Base-by-base conservation (phyloP, 2,113 vertebrate species). In the Etheostoma spectabile region DNA sequence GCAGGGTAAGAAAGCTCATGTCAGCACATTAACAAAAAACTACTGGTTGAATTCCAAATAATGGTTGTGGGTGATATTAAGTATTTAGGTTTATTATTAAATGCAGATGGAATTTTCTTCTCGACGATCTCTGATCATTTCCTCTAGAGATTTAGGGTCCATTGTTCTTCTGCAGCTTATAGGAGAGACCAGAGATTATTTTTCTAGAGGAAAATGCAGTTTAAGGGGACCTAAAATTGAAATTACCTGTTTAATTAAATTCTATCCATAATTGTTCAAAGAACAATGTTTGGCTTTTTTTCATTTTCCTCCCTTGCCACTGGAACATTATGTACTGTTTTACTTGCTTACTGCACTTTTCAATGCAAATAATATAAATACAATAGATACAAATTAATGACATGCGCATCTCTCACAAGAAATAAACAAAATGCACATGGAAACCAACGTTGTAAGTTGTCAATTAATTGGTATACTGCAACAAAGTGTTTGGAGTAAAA, bases 1-100 rank as follows among this genome's bases (percentile, higher is more conserved):
- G 95, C 87, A 97, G 97, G 97, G 98, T 99, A 93, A 88, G 61
- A 55, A 18, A 19, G 15, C 19, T 12, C 18, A 68, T 61, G 1
- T 2, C 16, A 19, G 30, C 12, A 38, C 38, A 10, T 38, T 3
- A 42, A 42, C 38, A 42, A 11, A 42, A 11, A 24, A 27, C 8
- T n/a, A 52, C 49, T 35, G 33, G 15, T 18, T 3, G 22, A 5
- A 33, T 21, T 30, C 18, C 7, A 33, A 73, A 45, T n/a, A 6
- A 22, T 15, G 5, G 13, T 4, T 49, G 63, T 2, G 24, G 38
- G 18, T 48, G 12, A 30, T 14, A 67, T 21, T 3, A 48, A 48
- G 4, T 66, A 66, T 27, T 68, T 4, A 3, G 1, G 1, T 69
- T 42, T 42, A 55, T 42, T n/a, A 38, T 64, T 4, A 69, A 35